phyloP scores from a whole-genome alignment of 2,888 invertebrate genomes.

The Lithosia quadra region DNA sequence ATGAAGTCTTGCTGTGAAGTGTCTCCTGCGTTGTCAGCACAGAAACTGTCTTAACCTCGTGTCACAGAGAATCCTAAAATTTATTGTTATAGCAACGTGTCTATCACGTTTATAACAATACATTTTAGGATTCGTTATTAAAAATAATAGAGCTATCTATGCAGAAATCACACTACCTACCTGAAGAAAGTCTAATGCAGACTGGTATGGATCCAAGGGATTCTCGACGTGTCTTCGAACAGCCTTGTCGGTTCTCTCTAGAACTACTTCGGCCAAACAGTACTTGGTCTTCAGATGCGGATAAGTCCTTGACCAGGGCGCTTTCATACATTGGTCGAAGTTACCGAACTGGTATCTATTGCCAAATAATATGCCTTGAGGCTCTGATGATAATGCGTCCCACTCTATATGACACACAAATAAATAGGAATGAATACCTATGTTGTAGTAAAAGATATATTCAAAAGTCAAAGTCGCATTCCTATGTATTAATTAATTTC shows the following conservation, averaged over 20 bases:
- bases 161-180: constrained; percentile 52
- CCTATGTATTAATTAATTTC: too few relatives aligned
- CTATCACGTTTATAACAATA: too few relatives aligned
- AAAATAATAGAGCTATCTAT: too few relatives aligned
- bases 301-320: constrained; percentile 68
- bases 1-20: too few relatives aligned
- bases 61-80: too few relatives aligned
- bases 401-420: constrained; percentile 78
- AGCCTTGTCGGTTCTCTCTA: constrained; percentile 69
- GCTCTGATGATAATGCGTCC: constrained; percentile 88
- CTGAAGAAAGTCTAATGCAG: constrained; percentile 79
- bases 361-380: constrained; percentile 85
- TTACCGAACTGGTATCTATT: constrained; percentile 87
- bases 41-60: too few relatives aligned
- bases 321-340: constrained; percentile 86
- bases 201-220: constrained; percentile 73
- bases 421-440: too few relatives aligned
- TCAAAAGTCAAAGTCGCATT: too few relatives aligned
- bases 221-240: constrained; percentile 56
- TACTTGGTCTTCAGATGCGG: constrained; percentile 77
- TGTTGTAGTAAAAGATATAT: too few relatives aligned
- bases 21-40: too few relatives aligned
- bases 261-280: constrained; percentile 80
- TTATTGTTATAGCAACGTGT: too few relatives aligned
- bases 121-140: too few relatives aligned